Conservation (phyloP, 2,113 vertebrate species). For the Tenebrosternarchus preto region DNA sequence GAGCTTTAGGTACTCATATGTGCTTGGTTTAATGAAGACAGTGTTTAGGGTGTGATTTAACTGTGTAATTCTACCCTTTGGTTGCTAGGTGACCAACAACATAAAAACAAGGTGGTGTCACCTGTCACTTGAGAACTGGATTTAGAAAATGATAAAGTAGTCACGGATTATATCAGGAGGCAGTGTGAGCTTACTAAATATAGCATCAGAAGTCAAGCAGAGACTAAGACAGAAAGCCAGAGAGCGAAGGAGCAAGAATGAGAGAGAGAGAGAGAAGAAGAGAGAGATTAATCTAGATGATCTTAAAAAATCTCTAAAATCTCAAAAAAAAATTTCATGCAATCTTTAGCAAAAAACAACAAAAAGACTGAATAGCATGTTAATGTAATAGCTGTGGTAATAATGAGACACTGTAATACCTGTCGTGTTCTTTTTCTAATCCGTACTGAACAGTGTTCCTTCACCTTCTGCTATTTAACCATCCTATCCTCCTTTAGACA, state of each 20-base stretch:
- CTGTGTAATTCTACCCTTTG: conserved; percentile 63
- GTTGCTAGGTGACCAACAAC: conserved; percentile 77
- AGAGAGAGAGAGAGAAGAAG: background rate
- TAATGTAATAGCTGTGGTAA: background rate
- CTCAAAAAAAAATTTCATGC: too few relatives aligned
- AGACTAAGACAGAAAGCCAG: conserved; percentile 25
- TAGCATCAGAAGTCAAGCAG: conserved; percentile 50
- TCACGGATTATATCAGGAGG: conserved; percentile 58
- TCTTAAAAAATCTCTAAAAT: too few relatives aligned
- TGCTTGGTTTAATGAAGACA: conserved; percentile 63
- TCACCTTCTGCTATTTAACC: background rate
- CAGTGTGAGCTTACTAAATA: conserved; percentile 61
- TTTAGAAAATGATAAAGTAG: conserved; percentile 73
- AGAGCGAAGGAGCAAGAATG: conserved; percentile 40
- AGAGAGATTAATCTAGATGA: background rate
- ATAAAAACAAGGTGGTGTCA: conserved; percentile 75
- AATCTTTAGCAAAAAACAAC: background rate
- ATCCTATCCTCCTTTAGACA: background rate
- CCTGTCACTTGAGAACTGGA: conserved; percentile 74
- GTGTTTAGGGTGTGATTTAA: conserved; percentile 57
- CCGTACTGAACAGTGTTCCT: background rate
- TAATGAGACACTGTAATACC: too few relatives aligned
- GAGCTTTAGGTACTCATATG: conserved; percentile 28
- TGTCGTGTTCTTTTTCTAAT: background rate
- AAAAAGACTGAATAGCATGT: background rate